Evolutionary conservation across 2,113 vertebrate species (phyloP).

Genomic region (Entosphenus tridentatus): DNA sequence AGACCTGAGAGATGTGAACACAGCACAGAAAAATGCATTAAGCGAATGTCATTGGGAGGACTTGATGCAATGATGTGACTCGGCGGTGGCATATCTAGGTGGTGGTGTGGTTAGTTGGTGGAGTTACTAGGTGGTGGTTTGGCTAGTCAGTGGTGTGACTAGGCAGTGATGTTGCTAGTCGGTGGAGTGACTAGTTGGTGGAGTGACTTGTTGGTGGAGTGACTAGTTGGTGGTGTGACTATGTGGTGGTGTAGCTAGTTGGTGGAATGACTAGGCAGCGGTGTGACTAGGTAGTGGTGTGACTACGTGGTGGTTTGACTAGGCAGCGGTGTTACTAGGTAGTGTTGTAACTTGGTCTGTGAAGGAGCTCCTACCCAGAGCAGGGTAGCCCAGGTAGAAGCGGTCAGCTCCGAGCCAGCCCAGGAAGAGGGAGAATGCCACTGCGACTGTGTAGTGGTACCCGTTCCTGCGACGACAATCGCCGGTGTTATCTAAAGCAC

Average conservation of each 20-base stretch:
- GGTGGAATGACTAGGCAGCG: not conserved
- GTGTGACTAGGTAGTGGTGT: not conserved
- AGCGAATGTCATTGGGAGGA: no score
- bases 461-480: conserved; percentile 32
- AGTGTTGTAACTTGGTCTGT: not conserved
- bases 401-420: conserved; percentile 91
- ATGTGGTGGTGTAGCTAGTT: not conserved
- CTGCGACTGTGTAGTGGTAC: conserved; percentile 85
- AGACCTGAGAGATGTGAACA: conserved; percentile 29
- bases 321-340: not conserved
- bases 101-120: not conserved
- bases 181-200: not conserved
- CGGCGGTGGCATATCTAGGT: not conserved
- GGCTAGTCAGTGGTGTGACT: not conserved
- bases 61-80: not conserved
- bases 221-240: not conserved
- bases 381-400: conserved; percentile 91
- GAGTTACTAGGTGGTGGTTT: not conserved
- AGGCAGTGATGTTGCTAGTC: conserved; percentile 1
- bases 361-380: conserved; percentile 44
- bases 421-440: conserved; percentile 79
- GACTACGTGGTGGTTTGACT: not conserved
- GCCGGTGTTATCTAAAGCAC: no score
- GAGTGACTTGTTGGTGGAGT: not conserved
- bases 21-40: not conserved